Conservation (phyloP, 2,113 vertebrate genomes). For the Hippocampus barbouri region DNA sequence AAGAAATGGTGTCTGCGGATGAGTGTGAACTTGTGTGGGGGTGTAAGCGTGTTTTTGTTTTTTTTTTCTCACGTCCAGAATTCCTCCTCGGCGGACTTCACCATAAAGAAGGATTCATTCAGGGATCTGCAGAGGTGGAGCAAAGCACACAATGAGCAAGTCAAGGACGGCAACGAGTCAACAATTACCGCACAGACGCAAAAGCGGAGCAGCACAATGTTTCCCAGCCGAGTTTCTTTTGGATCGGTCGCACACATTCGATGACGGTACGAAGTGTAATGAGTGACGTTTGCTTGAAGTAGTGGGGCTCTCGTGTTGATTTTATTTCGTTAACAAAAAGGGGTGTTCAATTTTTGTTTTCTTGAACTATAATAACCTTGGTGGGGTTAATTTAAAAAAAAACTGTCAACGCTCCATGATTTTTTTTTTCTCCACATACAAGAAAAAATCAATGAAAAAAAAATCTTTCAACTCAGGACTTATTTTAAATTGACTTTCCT, state of each 20-base stretch:
- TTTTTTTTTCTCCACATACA: no score
- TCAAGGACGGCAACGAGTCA: background rate
- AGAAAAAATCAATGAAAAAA: no score
- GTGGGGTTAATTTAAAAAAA: no score
- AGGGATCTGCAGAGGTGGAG: background rate
- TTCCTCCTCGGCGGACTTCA: conserved; percentile 55
- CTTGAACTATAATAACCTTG: no score
- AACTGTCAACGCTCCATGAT: no score
- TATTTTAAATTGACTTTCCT: no score
- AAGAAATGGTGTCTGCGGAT: background rate
- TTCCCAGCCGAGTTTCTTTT: background rate
- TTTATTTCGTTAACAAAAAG: no score
- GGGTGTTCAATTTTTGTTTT: no score
- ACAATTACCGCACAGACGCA: background rate
- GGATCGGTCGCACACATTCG: background rate
- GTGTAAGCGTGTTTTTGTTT: background rate
- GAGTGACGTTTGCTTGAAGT: no score
- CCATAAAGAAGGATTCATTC: conserved; percentile 15
- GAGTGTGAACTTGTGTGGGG: background rate
- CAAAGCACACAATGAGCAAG: background rate
- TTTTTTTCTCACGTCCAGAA: conserved; percentile 66
- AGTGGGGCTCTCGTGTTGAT: no score
- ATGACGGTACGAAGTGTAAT: no score
- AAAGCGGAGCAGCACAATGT: background rate
- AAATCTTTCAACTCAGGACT: no score